A percentile compares a stretch with the other conserved stretches of the same genome.
Conservation (phyloP, 1,140 invertebrate species). For the Agrypnia vestita region DNA sequence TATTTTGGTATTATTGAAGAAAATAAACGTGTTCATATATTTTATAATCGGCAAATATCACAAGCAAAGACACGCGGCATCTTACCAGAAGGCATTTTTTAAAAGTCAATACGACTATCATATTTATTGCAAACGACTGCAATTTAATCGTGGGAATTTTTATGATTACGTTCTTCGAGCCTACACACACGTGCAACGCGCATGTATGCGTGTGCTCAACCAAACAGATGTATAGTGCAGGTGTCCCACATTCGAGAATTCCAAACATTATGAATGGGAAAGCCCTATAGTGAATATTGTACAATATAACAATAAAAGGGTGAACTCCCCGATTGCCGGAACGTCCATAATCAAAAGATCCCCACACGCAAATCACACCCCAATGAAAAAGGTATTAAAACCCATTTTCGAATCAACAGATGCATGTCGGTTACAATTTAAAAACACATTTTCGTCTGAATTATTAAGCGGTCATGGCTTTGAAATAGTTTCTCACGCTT, state of each 20-base stretch:
- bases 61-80: no score
- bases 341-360: background rate
- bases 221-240: slow-evolving; percentile 48
- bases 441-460: background rate
- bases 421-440: background rate
- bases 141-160: slow-evolving; percentile 27
- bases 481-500: slow-evolving; percentile 56
- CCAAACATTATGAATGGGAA: slow-evolving; percentile 51
- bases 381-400: background rate
- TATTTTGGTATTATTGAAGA: no score
- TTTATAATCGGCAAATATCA: no score
- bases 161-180: background rate
- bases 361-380: background rate
- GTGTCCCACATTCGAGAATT: slow-evolving; percentile 57
- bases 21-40: no score
- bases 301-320: slow-evolving; percentile 59
- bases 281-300: slow-evolving; percentile 56
- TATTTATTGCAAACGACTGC: background rate
- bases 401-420: slow-evolving; percentile 16
- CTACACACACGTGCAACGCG: background rate
- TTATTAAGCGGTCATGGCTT: slow-evolving; percentile 53
- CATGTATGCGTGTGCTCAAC: slow-evolving; percentile 3
- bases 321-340: slow-evolving; percentile 25
- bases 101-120: background rate
- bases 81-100: no score